Base-by-base conservation (phyloP, 2,797 vertebrate species). In the Taenioides sp. region DNA sequence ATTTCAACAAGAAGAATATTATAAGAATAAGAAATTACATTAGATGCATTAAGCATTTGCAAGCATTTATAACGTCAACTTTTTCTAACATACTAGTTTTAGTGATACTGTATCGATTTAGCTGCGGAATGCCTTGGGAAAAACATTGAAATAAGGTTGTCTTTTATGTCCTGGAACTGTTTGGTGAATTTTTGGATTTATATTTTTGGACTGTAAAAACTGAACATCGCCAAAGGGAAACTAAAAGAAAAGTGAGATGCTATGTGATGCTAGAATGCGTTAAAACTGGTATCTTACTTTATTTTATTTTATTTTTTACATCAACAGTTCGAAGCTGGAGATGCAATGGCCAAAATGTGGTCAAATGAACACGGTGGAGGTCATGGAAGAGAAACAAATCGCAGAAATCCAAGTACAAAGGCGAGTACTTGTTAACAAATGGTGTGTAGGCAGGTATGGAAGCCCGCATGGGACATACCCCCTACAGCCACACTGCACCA, bases 391-490 rank as follows among this genome's bases (percentile, higher is more conserved):
- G 72, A 80, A 40, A 69, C 72, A 77, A 74, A 49, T 64, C 73
- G 52, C 73, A 83, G 72, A 88, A 82, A 78, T 78, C 69, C 79
- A 17, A 87, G 79, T 75, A 85, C 85, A 91, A 90, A 88, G 78
- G 82, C 78, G 82, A 87, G 87, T 80, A 89, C 90, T 89, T 91
- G 88, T 90, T 94, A 93, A 88, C 81, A 82, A 89, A 91, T 91
- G 88, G 92, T 91, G 90, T 92, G 88, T 84, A 86, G 87, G 91
- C 91, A 91, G 89, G 87, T 91, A 93, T 67, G 87, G 84, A 80
- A 80, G 92, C 89, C 93, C 89, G 67, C 73, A 83, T 89, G 92
- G 93, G 91, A 93, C 86, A 91, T 92, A 92, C 88, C 84, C 90
- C 90, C 90, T 91, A 89, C 91, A 92, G 90, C 89, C 86, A 90